Evolutionary conservation across 2,797 vertebrate species (phyloP).

Genomic region (Cyprinella venusta): DNA sequence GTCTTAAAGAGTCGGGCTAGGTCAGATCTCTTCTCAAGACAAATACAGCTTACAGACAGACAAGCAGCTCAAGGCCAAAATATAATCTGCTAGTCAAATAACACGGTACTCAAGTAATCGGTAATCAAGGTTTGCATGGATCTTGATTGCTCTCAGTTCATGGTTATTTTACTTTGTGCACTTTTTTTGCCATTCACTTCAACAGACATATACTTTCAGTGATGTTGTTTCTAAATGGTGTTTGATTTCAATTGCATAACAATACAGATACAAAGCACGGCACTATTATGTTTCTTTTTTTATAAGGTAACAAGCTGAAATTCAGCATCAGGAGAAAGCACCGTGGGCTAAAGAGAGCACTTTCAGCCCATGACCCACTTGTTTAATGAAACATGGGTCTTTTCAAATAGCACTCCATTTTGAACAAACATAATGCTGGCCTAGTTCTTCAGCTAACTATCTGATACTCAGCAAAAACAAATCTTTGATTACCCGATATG

Average conservation of each 20-base stretch:
- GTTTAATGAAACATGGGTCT: slow-evolving; percentile 52
- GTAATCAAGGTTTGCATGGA: slow-evolving; percentile 27
- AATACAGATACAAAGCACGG: slow-evolving; percentile 1
- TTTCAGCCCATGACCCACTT: slow-evolving; percentile 44
- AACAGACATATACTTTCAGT: neutral
- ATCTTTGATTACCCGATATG: slow-evolving; percentile 10
- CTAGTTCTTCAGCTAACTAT: slow-evolving; percentile 36
- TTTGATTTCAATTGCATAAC: slow-evolving; percentile 2
- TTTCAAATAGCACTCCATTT: slow-evolving; percentile 40
- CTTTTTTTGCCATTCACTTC: slow-evolving; percentile 1
- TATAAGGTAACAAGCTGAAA: slow-evolving; percentile 27
- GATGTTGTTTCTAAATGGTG: neutral
- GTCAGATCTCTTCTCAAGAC: slow-evolving; percentile 42
- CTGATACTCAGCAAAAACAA: slow-evolving; percentile 29
- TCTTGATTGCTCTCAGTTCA: slow-evolving; percentile 19
- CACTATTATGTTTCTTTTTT: neutral
- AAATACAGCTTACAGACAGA: slow-evolving; percentile 35
- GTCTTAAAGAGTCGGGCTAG: slow-evolving; percentile 46
- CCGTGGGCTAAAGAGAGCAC: slow-evolving; percentile 29
- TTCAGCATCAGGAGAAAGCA: slow-evolving; percentile 30
- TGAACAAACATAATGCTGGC: slow-evolving; percentile 39
- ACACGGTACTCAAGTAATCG: neutral
- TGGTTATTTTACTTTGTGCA: slow-evolving; percentile 7
- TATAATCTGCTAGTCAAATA: slow-evolving; percentile 19
- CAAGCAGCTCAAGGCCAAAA: slow-evolving; percentile 29